phyloP scores from a whole-genome alignment of 2,888 invertebrate species.

The Oegoconia quadripuncta region DNA sequence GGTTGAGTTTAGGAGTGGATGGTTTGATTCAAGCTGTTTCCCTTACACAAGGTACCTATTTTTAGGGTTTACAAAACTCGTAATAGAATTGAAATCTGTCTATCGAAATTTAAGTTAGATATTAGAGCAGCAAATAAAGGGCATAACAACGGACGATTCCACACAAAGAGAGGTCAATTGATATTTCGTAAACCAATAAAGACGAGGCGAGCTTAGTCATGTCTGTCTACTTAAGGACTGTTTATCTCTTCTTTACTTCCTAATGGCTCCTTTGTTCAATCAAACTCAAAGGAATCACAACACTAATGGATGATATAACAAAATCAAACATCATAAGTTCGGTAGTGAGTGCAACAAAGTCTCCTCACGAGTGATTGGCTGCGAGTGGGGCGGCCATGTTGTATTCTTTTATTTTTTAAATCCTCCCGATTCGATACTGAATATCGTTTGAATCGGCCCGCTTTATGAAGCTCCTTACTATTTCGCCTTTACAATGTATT shows the following conservation, averaged over 20 bases:
- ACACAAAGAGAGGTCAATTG: too few species aligned
- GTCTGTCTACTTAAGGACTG: too few species aligned
- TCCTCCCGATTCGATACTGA: constrained; percentile 38
- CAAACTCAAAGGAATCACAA: constrained; percentile 1
- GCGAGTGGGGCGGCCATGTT: constrained; percentile 9
- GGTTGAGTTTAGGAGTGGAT: too few species aligned
- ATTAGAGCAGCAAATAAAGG: too few species aligned
- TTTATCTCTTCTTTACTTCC: background rate
- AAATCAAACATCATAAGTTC: constrained; percentile 8
- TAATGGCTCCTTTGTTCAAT: constrained; percentile 8
- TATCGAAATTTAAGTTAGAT: too few species aligned
- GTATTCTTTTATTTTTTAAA: constrained; percentile 22
- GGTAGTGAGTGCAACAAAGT: constrained; percentile 9
- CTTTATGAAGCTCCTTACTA: constrained; percentile 38
- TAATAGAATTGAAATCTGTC: too few species aligned
- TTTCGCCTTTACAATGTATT: constrained; percentile 50
- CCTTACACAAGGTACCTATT: too few species aligned
- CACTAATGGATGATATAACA: constrained; percentile 7
- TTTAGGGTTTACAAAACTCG: too few species aligned
- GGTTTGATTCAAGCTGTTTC: too few species aligned
- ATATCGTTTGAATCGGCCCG: constrained; percentile 47
- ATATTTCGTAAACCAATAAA: too few species aligned
- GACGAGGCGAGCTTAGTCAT: too few species aligned
- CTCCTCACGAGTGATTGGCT: constrained; percentile 12
- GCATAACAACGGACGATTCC: too few species aligned